Percentiles rank a stretch among this genome's conserved stretches.
Conservation (phyloP, 2,113 vertebrate genomes). For the Chamaetylas fuelleborni region DNA sequence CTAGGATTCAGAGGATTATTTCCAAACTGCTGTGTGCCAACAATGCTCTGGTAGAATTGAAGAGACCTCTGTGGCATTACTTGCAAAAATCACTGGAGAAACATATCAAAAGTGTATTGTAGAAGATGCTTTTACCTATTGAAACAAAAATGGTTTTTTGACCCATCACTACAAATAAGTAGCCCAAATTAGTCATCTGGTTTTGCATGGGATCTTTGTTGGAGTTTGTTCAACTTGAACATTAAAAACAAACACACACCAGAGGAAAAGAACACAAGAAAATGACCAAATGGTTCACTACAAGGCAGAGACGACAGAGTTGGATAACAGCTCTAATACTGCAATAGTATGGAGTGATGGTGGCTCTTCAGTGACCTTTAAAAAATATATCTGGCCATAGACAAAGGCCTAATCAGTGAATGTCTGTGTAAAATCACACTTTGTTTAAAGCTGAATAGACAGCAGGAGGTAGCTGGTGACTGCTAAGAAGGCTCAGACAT, state of each 20-base stretch:
- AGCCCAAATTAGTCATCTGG: background rate
- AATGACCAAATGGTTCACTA: background rate
- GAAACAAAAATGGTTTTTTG: background rate
- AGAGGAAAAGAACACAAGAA: background rate
- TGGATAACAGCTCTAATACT: background rate
- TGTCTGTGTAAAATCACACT: background rate
- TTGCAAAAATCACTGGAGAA: background rate
- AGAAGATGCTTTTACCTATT: background rate
- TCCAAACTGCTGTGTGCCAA: background rate
- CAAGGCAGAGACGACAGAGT: background rate
- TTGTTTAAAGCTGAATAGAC: background rate
- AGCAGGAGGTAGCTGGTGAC: background rate
- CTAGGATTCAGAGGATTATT: background rate
- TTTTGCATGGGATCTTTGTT: background rate
- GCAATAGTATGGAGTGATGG: background rate
- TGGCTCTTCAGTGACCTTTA: background rate
- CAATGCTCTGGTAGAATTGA: background rate
- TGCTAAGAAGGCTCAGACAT: background rate
- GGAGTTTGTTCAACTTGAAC: background rate
- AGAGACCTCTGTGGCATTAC: background rate
- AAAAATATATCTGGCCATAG: background rate
- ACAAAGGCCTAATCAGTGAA: background rate
- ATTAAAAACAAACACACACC: background rate
- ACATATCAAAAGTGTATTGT: fast-evolving
- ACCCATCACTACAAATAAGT: background rate